Evolutionary conservation across 1,140 invertebrate genomes (phyloP), one percentile per base, ranked within the genome.

Genomic region (Coenobita brevimanus): DNA sequence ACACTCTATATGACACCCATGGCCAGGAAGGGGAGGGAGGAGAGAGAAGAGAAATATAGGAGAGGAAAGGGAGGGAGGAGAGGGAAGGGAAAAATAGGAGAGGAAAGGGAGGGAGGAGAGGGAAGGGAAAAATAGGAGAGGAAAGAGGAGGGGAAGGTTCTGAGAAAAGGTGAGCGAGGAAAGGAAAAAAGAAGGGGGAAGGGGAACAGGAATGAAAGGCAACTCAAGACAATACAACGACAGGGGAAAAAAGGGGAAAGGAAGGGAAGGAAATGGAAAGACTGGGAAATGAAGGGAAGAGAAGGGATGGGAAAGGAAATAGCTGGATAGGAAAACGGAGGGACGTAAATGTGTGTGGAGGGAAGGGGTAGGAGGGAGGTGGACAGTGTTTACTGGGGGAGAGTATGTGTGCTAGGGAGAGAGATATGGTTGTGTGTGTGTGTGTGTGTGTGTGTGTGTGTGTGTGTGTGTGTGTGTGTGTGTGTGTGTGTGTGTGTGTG

Each of bases 371-470:
- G 41, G 67, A 13, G 41, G 50, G 75, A 27, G 43, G 8, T 27
- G 3, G 41, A 30, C 10, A 4, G 27, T 15, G 27, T 33, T 36
- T 13, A 78, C 46, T 30, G 75, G 10, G n/a, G 36, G 75, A 78
- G 38, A 43, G 15, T 30, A 15, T 36, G 41, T 46, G 38, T 3
- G 24, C 36, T 27, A 36, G n/a, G 71, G 33, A 13, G 33, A 15
- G 6, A 46, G 6, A 50, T 50, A 50, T 50, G 17, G 6, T 8
- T 50, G 17, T 50, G 17, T 50, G 17, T 69, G n/a, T 69, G n/a
- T 27, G 64, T 27, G 64, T 69, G 33, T 69, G 64, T 69, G 64
- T 24, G 64, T 69, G 64, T 24, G 64, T 69, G 64, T 69, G 64
- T 27, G n/a, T 27, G 64, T n/a, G 33, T 69, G 64, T 69, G 64